Percentiles rank a stretch among this genome's conserved stretches.
Conservation (phyloP, 2,888 invertebrate species). For the Nephrotoma appendiculata region DNA sequence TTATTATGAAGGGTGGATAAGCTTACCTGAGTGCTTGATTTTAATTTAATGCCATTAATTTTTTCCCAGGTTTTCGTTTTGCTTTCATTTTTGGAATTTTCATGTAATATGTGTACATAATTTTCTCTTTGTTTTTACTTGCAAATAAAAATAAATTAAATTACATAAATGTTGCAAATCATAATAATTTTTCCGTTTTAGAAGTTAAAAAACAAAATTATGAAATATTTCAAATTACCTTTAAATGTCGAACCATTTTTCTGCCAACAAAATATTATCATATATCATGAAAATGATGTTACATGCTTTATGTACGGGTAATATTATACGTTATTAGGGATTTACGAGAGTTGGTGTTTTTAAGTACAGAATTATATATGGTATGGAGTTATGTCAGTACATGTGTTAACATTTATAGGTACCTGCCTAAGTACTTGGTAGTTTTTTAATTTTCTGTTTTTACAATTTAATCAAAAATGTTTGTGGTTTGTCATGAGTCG, state of each 20-base stretch:
- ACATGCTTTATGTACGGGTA: neutral
- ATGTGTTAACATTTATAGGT: neutral
- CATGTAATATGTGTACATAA: neutral
- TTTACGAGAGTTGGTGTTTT: neutral
- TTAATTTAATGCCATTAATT: neutral
- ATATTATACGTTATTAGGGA: neutral
- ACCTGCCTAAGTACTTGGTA: neutral
- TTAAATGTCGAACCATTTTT: neutral
- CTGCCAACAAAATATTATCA: neutral
- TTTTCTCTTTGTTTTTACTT: neutral
- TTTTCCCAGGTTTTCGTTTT: neutral
- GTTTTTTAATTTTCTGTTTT: neutral
- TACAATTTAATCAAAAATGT: neutral
- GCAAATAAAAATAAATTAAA: neutral
- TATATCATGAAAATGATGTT: neutral
- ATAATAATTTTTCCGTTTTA: neutral
- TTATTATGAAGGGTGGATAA: neutral
- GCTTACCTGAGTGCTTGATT: neutral
- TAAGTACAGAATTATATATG: neutral
- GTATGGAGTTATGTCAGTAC: neutral
- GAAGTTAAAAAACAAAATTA: neutral
- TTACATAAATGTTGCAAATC: neutral
- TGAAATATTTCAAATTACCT: neutral
- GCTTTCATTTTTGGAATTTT: neutral
- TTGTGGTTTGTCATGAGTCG: neutral